phyloP scores from a whole-genome alignment of 2,113 vertebrate genomes.

The Alethe castanea region DNA sequence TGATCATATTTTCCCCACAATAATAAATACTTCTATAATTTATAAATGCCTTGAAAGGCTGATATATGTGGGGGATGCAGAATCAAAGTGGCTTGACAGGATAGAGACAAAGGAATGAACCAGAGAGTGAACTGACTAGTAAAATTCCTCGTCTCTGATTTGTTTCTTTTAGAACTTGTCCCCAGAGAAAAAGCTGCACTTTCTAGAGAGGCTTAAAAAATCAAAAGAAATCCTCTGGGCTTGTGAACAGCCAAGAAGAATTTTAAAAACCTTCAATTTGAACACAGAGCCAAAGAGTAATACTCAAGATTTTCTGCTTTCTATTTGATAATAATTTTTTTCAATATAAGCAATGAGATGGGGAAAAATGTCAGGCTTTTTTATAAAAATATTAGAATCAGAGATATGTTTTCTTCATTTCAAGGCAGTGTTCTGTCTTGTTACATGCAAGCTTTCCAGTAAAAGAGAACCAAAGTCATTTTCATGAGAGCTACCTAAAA shows the following conservation, averaged over 20 bases:
- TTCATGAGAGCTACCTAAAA: not conserved
- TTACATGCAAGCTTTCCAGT: not conserved
- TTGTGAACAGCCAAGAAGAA: conserved; percentile 26
- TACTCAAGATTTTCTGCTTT: not conserved
- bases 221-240: conserved; percentile 41
- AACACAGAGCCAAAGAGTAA: not conserved
- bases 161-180: conserved; percentile 48
- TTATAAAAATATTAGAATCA: not conserved
- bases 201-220: conserved; percentile 48
- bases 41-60: conserved; percentile 44
- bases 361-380: not conserved
- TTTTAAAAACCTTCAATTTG: not conserved
- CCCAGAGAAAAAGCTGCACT: conserved; percentile 36
- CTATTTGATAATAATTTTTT: not conserved
- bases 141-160: conserved; percentile 51
- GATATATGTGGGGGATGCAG: conserved; percentile 49
- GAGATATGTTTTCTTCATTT: not conserved
- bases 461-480: not conserved
- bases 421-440: not conserved
- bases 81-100: conserved; percentile 49
- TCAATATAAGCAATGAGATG: not conserved
- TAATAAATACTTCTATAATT: conserved; percentile 63
- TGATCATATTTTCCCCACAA: conserved; percentile 51
- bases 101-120: conserved; percentile 53
- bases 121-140: conserved; percentile 28